A percentile compares a stretch with the other conserved stretches of the same genome.
Evolutionary conservation across 2,113 vertebrate species (phyloP).

Genomic region (Riparia riparia): DNA sequence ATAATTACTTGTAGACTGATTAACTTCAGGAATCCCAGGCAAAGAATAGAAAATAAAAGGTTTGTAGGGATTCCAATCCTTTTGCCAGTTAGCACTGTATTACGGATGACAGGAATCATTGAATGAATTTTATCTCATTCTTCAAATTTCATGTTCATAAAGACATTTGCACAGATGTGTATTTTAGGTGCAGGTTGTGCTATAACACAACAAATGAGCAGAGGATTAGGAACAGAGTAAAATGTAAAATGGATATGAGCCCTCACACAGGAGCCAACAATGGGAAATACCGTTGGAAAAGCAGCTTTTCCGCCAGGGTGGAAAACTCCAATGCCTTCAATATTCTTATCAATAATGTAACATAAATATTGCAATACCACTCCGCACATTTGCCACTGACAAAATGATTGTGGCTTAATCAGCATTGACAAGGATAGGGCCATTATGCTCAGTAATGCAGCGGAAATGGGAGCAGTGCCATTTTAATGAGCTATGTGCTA

Average conservation of each 20-base stretch:
- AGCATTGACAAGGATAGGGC: slow-evolving; percentile 37
- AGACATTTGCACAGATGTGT: background rate
- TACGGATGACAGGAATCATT: background rate
- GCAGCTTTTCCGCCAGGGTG: background rate
- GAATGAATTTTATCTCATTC: background rate
- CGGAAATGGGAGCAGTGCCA: background rate
- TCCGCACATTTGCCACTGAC: slow-evolving; percentile 14
- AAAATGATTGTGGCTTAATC: slow-evolving; percentile 14
- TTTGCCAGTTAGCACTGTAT: background rate
- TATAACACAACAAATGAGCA: background rate
- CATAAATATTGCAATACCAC: slow-evolving; percentile 26
- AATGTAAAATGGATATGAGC: background rate
- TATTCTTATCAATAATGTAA: slow-evolving; percentile 40
- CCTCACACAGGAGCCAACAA: background rate
- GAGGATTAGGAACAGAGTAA: background rate
- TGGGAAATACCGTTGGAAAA: background rate
- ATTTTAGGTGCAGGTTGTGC: background rate
- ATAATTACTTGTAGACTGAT: background rate
- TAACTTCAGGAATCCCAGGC: background rate
- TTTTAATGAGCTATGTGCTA: background rate
- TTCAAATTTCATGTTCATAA: background rate
- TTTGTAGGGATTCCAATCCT: background rate
- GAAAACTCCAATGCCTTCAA: background rate
- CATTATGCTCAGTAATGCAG: background rate
- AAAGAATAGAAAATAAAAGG: background rate